Conservation (phyloP, 1,140 invertebrate genomes). For the Rhyzopertha dominica region DNA sequence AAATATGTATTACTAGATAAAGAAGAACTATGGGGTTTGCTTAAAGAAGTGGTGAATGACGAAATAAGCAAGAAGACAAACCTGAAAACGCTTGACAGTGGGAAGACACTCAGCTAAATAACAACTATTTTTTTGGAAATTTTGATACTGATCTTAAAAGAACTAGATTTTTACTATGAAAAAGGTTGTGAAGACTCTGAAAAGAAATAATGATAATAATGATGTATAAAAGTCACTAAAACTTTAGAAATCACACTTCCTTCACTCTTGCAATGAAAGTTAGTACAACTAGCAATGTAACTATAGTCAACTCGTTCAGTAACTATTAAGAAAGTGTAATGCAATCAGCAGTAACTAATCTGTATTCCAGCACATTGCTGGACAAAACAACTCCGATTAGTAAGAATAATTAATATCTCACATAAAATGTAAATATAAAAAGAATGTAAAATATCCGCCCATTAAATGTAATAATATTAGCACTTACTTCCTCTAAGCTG, state of each 20-base stretch:
- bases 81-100: slow-evolving; percentile 18
- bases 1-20: slow-evolving; percentile 54
- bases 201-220: not conserved
- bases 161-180: slow-evolving; percentile 13
- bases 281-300: no score
- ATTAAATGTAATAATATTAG: slow-evolving; percentile 21
- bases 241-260: not conserved
- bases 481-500: slow-evolving; percentile 10
- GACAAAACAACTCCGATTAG: not conserved
- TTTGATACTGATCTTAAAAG: slow-evolving; percentile 20
- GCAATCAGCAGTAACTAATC: not conserved
- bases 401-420: not conserved
- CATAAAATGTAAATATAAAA: slow-evolving; percentile 5
- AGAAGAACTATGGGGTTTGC: slow-evolving; percentile 54
- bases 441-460: slow-evolving; percentile 24
- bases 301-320: not conserved
- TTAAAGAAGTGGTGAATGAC: slow-evolving; percentile 51
- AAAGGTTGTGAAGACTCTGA: slow-evolving; percentile 12
- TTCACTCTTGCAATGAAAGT: no score
- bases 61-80: slow-evolving; percentile 28
- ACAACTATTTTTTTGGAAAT: not conserved
- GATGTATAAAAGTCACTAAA: not conserved
- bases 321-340: not conserved
- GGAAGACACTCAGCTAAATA: slow-evolving; percentile 24
- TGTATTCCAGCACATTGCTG: not conserved